A percentile compares a stretch with the other conserved stretches of the same genome.
Evolutionary conservation across 2,797 vertebrate species (phyloP).

Genomic region (Remorina albescens): DNA sequence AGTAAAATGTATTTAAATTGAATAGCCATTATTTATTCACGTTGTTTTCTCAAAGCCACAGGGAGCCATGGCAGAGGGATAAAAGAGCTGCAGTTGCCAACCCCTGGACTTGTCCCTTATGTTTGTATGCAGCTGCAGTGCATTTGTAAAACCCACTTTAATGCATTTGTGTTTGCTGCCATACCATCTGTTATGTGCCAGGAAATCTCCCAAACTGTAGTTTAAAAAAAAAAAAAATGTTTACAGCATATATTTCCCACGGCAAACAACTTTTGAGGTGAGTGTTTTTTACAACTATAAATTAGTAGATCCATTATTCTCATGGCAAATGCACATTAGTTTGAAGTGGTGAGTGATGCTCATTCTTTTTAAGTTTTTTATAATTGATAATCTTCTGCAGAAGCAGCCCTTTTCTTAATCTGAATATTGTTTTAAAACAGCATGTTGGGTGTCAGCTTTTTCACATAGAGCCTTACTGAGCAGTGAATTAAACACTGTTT

Average conservation of each 20-base stretch:
- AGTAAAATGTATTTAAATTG: too few relatives aligned
- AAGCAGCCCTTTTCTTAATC: conserved; percentile 31
- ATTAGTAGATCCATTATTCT: conserved; percentile 29
- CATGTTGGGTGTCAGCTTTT: conserved; percentile 32
- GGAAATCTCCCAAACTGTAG: conserved; percentile 82
- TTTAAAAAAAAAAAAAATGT: too few relatives aligned
- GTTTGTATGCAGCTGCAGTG: conserved; percentile 81
- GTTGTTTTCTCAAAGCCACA: too few relatives aligned
- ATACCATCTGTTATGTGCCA: conserved; percentile 76
- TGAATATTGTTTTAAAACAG: conserved; percentile 31
- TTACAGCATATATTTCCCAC: conserved; percentile 86
- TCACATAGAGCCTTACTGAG: conserved; percentile 12
- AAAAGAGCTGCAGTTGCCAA: too few relatives aligned
- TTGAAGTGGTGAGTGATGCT: conserved; percentile 45
- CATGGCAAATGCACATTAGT: conserved; percentile 62
- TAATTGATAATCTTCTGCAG: conserved; percentile 27
- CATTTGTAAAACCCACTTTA: conserved; percentile 84
- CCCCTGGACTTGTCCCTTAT: too few relatives aligned
- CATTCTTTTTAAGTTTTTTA: conserved; percentile 61
- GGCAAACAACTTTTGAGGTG: conserved; percentile 79
- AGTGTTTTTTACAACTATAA: conserved; percentile 23
- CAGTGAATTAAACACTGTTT: conserved; percentile 10
- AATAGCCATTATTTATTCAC: too few relatives aligned
- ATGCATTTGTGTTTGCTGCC: conserved; percentile 84
- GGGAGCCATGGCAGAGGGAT: too few relatives aligned